phyloP scores from a whole-genome alignment of 2,888 invertebrate genomes.

The Torymus texanus region DNA sequence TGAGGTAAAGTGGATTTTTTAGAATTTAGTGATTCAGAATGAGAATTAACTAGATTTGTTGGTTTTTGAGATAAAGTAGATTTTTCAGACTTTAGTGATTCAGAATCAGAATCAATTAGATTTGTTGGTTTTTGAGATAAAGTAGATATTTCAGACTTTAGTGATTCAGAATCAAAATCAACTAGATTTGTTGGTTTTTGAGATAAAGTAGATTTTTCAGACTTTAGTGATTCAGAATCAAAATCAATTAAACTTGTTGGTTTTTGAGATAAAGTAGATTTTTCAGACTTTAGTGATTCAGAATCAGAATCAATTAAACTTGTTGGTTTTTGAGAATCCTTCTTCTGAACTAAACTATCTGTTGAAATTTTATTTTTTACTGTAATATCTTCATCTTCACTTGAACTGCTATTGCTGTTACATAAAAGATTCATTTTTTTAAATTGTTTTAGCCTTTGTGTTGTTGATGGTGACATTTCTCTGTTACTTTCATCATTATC shows the following conservation, averaged over 20 bases:
- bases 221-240: not conserved
- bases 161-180: not conserved
- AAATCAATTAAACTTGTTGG: not conserved
- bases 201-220: not conserved
- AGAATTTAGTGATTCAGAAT: not conserved
- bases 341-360: not conserved
- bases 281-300: not conserved
- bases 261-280: not conserved
- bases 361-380: conserved; percentile 13
- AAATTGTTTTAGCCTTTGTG: conserved; percentile 22
- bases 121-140: not conserved
- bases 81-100: not conserved
- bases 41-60: not conserved
- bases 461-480: conserved; percentile 3
- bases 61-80: not conserved
- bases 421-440: conserved; percentile 42
- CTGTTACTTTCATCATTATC: conserved; percentile 18
- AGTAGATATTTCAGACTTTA: not conserved
- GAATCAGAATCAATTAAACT: not conserved
- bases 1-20: not conserved
- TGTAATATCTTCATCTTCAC: conserved; percentile 30
- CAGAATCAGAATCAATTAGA: not conserved
- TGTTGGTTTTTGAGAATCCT: not conserved
- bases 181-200: not conserved
- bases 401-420: conserved; percentile 10